Conservation (phyloP, 2,113 vertebrate species). For the Panthera leo region DNA sequence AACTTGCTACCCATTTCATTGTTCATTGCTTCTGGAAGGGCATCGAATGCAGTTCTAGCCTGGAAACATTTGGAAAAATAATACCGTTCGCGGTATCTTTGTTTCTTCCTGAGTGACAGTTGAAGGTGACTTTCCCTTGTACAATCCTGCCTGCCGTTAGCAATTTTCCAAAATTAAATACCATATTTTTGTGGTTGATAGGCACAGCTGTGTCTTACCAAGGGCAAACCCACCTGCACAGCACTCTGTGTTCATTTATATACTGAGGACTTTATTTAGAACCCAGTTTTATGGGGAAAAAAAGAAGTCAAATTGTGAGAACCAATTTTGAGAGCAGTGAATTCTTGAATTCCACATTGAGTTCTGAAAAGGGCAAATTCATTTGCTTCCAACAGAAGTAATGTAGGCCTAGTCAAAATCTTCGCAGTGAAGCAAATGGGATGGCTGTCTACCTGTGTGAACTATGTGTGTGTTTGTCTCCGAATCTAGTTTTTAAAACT, state of each 20-base stretch:
- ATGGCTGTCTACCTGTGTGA: not conserved
- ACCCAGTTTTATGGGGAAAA: not conserved
- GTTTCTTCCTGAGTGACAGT: constrained; percentile 37
- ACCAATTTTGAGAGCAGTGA: not conserved
- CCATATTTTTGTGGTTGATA: constrained; percentile 39
- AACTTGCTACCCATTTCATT: not conserved
- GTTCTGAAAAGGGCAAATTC: not conserved
- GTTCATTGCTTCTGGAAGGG: constrained; percentile 53
- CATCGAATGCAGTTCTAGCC: not conserved
- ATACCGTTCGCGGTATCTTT: not conserved
- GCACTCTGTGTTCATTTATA: not conserved
- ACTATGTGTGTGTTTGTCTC: not conserved
- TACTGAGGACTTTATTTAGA: constrained; percentile 46
- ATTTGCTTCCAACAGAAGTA: not conserved
- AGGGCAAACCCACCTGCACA: constrained; percentile 62
- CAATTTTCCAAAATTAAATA: constrained; percentile 65
- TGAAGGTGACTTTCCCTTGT: constrained; percentile 63
- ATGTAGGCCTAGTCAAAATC: not conserved
- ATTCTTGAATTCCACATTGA: not conserved
- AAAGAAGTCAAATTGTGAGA: not conserved
- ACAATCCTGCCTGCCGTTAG: constrained; percentile 1
- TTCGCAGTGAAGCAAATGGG: not conserved
- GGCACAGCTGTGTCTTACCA: constrained; percentile 56
- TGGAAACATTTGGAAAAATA: constrained; percentile 53
- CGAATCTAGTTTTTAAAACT: not conserved